Evolutionary conservation across 2,113 vertebrate genomes (phyloP).

Genomic region (Phalacrocorax pelagicus): DNA sequence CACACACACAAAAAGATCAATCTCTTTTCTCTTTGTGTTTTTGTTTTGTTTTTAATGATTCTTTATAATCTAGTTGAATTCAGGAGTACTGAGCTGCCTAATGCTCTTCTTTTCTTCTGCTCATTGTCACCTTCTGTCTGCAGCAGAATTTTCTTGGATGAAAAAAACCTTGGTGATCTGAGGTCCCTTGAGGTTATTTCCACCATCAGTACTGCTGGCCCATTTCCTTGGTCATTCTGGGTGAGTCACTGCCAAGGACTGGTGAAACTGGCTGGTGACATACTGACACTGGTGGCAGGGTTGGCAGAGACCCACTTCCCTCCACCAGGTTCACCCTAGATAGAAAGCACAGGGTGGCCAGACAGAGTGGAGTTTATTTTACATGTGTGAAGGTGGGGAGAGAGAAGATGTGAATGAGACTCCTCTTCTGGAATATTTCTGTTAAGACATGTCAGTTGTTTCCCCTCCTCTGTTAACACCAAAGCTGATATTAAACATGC

Average conservation of each 20-base stretch:
- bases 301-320: background rate
- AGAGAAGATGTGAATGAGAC: background rate
- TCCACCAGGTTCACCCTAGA: background rate
- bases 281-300: background rate
- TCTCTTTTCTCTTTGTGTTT: background rate
- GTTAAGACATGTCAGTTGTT: background rate
- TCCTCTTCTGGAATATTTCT: background rate
- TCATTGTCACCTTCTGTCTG: background rate
- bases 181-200: background rate
- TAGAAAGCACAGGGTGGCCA: background rate
- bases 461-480: constrained; percentile 34
- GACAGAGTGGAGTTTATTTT: constrained; percentile 5
- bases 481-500: constrained; percentile 43
- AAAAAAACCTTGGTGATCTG: background rate
- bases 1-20: background rate
- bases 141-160: background rate
- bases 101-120: background rate
- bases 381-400: background rate
- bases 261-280: background rate
- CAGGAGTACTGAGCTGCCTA: background rate
- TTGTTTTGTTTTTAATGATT: background rate
- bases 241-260: background rate
- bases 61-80: background rate
- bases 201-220: background rate
- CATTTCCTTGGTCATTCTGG: background rate